A percentile compares a stretch with the other conserved stretches of the same genome.
Evolutionary conservation across 2,888 invertebrate genomes (phyloP).

Genomic region (Apamea crenata): DNA sequence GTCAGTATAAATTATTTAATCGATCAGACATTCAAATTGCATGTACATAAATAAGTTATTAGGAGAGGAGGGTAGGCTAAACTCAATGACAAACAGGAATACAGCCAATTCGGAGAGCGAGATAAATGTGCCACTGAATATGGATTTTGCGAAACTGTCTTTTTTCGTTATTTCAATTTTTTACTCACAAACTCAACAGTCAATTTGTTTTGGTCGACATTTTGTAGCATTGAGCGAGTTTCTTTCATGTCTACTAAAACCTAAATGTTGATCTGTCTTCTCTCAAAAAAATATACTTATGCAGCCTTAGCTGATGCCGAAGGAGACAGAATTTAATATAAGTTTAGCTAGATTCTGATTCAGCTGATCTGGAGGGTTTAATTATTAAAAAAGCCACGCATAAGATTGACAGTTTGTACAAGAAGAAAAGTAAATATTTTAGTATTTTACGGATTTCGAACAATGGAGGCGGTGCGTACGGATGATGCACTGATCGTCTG

Average conservation of each 20-base stretch:
- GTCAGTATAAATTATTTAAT: slow-evolving; percentile 43
- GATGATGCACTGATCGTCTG: slow-evolving; percentile 32
- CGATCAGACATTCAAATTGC: slow-evolving; percentile 63
- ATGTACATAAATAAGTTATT: slow-evolving; percentile 60
- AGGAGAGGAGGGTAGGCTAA: slow-evolving; percentile 33
- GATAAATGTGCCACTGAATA: slow-evolving; percentile 31
- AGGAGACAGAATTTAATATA: background rate
- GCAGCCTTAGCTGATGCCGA: background rate
- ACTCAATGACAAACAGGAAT: slow-evolving; percentile 45
- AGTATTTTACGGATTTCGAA: slow-evolving; percentile 65
- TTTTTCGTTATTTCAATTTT: slow-evolving; percentile 12
- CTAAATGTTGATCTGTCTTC: background rate
- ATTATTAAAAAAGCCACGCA: background rate
- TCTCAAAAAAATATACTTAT: background rate
- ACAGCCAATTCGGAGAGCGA: slow-evolving; percentile 25
- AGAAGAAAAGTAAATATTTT: slow-evolving; percentile 40
- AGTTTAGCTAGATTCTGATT: background rate
- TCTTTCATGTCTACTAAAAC: background rate
- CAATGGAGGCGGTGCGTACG: slow-evolving; percentile 61
- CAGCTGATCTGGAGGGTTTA: background rate
- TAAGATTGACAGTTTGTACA: background rate
- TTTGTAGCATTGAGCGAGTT: background rate
- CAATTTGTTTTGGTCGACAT: background rate
- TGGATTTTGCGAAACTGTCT: slow-evolving; percentile 23
- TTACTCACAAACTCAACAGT: background rate